A percentile compares a stretch with the other conserved stretches of the same genome.
Evolutionary conservation across 1,140 invertebrate species (phyloP).

Genomic region (Melanaphis sacchari): DNA sequence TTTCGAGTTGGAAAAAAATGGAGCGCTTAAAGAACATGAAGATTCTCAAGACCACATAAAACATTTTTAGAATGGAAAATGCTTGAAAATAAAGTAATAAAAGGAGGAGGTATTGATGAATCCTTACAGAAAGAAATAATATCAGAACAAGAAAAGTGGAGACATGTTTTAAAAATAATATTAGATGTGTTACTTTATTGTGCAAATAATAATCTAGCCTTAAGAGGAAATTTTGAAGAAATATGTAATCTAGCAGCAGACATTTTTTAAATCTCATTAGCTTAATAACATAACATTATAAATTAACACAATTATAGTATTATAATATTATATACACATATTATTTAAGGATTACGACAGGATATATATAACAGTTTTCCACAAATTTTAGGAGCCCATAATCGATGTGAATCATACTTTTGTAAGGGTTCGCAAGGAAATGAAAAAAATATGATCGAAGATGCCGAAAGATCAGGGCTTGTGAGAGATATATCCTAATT

Average conservation of each 20-base stretch:
- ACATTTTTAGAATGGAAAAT: neutral
- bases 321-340: too few relatives aligned
- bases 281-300: neutral
- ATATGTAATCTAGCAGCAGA: neutral
- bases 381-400: too few relatives aligned
- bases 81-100: neutral
- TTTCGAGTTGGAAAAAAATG: neutral
- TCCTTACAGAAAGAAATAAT: neutral
- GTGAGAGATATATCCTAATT: too few relatives aligned
- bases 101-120: neutral
- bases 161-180: neutral
- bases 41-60: neutral
- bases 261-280: neutral
- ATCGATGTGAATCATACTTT: too few relatives aligned
- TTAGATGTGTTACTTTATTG: neutral
- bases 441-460: too few relatives aligned
- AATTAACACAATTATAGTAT: too few relatives aligned
- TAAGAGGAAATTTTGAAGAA: neutral
- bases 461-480: too few relatives aligned
- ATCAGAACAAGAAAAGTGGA: conserved; percentile 12
- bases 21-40: conserved; percentile 3
- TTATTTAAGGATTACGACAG: too few relatives aligned
- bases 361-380: too few relatives aligned
- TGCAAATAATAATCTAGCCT: conserved; percentile 15
- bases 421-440: too few relatives aligned